Conservation (phyloP, 2,113 vertebrate species). For the Anas platyrhynchos region DNA sequence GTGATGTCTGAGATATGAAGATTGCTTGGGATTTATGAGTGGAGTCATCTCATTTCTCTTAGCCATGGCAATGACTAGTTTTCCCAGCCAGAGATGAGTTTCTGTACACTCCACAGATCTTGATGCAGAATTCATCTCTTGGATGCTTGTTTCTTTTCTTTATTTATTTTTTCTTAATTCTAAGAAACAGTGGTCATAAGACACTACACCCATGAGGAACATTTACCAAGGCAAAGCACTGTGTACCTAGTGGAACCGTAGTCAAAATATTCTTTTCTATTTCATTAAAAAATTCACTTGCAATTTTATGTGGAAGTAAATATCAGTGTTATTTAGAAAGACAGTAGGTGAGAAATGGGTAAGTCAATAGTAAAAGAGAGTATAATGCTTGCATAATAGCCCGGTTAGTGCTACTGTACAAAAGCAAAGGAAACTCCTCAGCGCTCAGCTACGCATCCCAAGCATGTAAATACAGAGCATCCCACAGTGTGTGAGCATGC, state of each 20-base stretch:
- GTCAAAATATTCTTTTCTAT: neutral
- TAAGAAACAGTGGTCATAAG: neutral
- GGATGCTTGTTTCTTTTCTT: neutral
- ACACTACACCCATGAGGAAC: neutral
- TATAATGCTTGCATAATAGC: neutral
- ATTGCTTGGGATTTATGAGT: neutral
- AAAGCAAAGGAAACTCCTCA: neutral
- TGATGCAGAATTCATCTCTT: neutral
- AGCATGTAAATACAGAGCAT: neutral
- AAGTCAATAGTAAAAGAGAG: neutral
- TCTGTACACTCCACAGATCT: neutral
- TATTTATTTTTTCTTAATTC: neutral
- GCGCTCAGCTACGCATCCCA: neutral
- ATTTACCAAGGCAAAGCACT: neutral
- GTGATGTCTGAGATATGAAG: neutral
- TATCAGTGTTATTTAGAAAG: neutral
- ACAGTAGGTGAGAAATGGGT: neutral
- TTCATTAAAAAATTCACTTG: neutral
- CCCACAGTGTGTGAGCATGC: neutral
- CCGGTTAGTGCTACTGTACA: neutral
- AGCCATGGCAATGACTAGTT: neutral
- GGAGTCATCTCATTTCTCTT: slow-evolving; percentile 15
- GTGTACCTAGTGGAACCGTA: neutral
- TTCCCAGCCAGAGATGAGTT: neutral
- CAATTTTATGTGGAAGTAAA: neutral